Base-by-base conservation (phyloP, 2,888 invertebrate genomes). In the Caenorhabditis becei region DNA sequence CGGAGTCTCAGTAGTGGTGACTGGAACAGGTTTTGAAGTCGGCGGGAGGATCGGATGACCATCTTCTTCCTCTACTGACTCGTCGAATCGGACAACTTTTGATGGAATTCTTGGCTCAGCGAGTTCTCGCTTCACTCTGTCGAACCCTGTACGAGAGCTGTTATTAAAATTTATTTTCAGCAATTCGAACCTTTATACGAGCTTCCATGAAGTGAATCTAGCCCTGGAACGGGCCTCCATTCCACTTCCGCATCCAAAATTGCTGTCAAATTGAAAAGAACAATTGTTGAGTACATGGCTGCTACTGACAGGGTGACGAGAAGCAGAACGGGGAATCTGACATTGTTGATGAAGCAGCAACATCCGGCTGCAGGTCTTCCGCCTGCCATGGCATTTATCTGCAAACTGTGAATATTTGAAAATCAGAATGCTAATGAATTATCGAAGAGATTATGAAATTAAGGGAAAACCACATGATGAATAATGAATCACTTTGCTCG, bases 221-320 rank as follows among this genome's bases (percentile, higher is more conserved):
- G 63, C 11, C 59, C 70, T 1, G 65, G 66, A n/a, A 82, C 83
- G 8, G 85, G 85, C 49, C 63, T 69, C 37, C 66, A 49, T 14
- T 74, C 51, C 1, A 66, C 35, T 24, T 66, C 74, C 10, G 83
- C 56, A 26, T 85, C 82, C 26, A 83, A 61, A 54, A 88, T 80
- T 8, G 84, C 74, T n/a, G 87, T 83, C 53, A 89, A 66, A 63
- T 87, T 84, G 74, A 86, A 87, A 10, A 88, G 65, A 11, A 88
- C 51, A 5, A 88, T 28, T 49, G 87, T 89, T 37, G 88, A 80
- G 56, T 83, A 89, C 1, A 89, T 47, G 20, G 83, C 70, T 3
- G 85, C 72, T 20, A 88, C 62, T 16, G 80, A 69, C 44, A 77
- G 41, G 26, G 83, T 86, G 11, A 82, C 74, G n/a, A 87, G 71